phyloP scores from a whole-genome alignment of 2,888 invertebrate species.

The Neria commutata region DNA sequence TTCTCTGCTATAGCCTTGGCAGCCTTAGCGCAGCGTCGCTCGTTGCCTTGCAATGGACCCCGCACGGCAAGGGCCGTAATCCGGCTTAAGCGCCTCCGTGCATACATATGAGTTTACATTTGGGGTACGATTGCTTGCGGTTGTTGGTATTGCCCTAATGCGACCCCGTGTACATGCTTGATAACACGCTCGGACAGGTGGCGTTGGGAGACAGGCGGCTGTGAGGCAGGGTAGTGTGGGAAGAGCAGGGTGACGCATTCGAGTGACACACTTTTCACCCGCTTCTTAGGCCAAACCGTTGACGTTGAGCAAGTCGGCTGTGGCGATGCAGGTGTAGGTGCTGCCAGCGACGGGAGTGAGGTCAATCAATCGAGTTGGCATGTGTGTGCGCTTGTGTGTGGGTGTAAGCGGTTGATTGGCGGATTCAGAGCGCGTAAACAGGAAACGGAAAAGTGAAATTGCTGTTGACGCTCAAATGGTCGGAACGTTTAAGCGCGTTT shows the following conservation, averaged over 20 bases:
- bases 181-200: neutral
- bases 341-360: no score
- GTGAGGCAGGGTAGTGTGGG: neutral
- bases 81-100: neutral
- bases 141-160: neutral
- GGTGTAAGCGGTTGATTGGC: neutral
- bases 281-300: neutral
- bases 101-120: neutral
- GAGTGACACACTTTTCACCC: constrained; percentile 1
- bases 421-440: neutral
- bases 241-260: constrained; percentile 4
- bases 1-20: no score
- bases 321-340: no score
- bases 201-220: neutral
- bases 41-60: no score
- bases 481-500: neutral
- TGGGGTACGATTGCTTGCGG: neutral
- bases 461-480: no score
- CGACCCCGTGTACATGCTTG: constrained; percentile 4
- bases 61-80: no score
- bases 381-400: neutral
- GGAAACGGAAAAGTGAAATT: no score
- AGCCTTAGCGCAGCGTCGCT: no score
- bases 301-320: neutral
- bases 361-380: no score